Conservation (phyloP, 2,113 vertebrate genomes). For the Sceloporus undulatus region DNA sequence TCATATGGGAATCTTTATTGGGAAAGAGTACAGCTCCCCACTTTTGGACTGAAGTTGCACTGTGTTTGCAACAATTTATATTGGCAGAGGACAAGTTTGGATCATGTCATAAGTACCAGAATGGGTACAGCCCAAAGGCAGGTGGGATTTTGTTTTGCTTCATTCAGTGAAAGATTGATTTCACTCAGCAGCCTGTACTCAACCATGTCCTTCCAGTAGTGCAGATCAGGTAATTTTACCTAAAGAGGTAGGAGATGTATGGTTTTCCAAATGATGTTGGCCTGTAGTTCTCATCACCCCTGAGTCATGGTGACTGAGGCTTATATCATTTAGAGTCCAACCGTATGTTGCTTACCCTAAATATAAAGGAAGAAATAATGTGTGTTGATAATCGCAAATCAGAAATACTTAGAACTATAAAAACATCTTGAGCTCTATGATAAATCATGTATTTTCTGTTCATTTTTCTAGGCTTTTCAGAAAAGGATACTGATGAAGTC, state of each 20-base stretch:
- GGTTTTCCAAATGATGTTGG: neutral
- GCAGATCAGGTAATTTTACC: neutral
- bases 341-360: neutral
- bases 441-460: neutral
- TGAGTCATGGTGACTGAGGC: too few species aligned
- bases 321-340: too few species aligned
- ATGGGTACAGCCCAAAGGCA: neutral
- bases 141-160: neutral
- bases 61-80: neutral
- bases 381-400: neutral
- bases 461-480: conserved; percentile 89
- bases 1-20: neutral
- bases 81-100: neutral
- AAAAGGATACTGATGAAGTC: conserved; percentile 97
- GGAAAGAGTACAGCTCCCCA: neutral
- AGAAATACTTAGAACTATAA: neutral
- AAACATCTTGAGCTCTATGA: neutral
- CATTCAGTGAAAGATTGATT: neutral
- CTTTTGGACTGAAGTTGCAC: neutral
- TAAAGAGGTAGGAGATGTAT: too few species aligned
- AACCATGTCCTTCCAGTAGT: neutral
- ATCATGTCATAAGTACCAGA: neutral
- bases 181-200: neutral
- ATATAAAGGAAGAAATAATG: neutral
- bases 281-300: too few species aligned